Percentiles rank a stretch among this genome's conserved stretches.
phyloP scores from a whole-genome alignment of 2,888 invertebrate species.

The Eilema depressum region DNA sequence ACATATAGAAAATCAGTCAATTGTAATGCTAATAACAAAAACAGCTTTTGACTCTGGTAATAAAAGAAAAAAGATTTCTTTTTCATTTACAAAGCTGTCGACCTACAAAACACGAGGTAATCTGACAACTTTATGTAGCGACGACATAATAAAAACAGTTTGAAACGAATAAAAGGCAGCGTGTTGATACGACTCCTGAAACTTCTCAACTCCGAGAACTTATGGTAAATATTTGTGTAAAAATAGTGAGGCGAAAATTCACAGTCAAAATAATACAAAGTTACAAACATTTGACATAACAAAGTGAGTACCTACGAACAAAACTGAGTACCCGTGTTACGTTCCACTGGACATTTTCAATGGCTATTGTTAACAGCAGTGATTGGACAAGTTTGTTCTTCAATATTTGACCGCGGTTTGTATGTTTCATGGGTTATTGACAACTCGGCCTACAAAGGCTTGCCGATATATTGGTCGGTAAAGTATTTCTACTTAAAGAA shows the following conservation, averaged over 20 bases:
- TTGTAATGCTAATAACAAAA: not conserved
- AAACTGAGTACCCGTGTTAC: conserved; percentile 46
- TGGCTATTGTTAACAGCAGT: conserved; percentile 62
- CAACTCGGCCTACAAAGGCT: conserved; percentile 5
- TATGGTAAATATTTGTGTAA: conserved; percentile 7
- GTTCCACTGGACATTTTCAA: conserved; percentile 61
- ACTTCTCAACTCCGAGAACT: conserved; percentile 10
- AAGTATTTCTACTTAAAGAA: not conserved
- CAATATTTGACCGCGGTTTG: conserved; percentile 51
- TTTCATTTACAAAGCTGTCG: not conserved
- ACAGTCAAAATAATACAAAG: conserved; percentile 25
- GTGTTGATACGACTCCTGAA: conserved; percentile 12
- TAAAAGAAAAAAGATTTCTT: not conserved
- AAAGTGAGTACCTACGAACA: conserved; percentile 30
- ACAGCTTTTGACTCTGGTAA: not conserved
- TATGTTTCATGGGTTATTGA: conserved; percentile 34
- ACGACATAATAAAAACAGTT: conserved; percentile 10
- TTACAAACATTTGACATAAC: conserved; percentile 33
- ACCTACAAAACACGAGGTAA: conserved; percentile 8
- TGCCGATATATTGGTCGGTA: conserved; percentile 6
- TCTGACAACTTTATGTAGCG: conserved; percentile 15
- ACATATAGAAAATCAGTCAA: not conserved
- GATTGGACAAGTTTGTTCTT: conserved; percentile 64
- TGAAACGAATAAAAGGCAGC: conserved; percentile 10
- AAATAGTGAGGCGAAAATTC: conserved; percentile 3